Conservation (phyloP, 2,797 vertebrate species). For the Xenentodon cancila region DNA sequence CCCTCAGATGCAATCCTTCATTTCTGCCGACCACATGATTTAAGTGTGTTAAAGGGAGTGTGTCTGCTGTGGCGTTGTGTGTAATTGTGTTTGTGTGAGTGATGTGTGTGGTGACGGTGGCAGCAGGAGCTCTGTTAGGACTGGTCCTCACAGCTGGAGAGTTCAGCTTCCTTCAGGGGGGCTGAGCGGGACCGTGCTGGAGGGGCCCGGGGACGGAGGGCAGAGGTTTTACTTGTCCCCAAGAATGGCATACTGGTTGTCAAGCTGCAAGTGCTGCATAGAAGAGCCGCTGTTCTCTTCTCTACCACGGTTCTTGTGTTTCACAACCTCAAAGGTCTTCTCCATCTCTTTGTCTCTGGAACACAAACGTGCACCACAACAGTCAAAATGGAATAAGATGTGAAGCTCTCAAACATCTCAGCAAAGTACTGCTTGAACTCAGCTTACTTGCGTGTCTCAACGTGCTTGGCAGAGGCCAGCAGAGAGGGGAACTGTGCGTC, state of each 20-base stretch:
- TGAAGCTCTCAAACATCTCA: accelerated
- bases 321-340: conserved; percentile 98
- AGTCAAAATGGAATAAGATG: not conserved
- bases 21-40: conserved; percentile 67
- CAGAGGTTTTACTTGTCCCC: conserved; percentile 89
- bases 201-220: conserved; percentile 81
- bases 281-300: conserved; percentile 88
- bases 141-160: conserved; percentile 85
- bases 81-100: conserved; percentile 20
- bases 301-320: conserved; percentile 94
- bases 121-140: conserved; percentile 73
- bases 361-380: conserved; percentile 8
- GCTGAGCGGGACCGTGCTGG: conserved; percentile 81
- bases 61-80: conserved; percentile 41
- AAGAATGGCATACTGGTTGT: conserved; percentile 98
- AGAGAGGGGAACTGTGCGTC: conserved; percentile 96
- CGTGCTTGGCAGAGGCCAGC: conserved; percentile 93
- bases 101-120: conserved; percentile 64
- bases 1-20: conserved; percentile 73
- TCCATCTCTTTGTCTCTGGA: conserved; percentile 96
- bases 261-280: conserved; percentile 93
- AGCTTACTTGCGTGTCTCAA: conserved; percentile 94
- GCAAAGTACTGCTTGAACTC: not conserved
- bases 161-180: conserved; percentile 88
- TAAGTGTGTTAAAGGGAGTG: conserved; percentile 52